Base-by-base conservation (phyloP, 2,797 vertebrate species). In the Sebastiscus albofasciatus region DNA sequence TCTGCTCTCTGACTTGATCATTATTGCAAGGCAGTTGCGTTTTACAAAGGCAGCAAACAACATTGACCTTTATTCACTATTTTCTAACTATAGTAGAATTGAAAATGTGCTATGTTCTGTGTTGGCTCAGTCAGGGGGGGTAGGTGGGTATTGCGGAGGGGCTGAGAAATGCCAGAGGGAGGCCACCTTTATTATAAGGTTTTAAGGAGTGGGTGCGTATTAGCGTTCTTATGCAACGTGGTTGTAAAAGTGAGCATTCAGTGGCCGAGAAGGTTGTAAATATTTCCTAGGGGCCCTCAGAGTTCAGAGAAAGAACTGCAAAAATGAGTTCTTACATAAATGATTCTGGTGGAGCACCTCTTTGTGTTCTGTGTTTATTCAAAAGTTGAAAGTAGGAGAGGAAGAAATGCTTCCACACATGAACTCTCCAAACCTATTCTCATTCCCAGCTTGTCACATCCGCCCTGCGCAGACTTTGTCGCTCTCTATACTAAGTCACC, bases 181-280 rank as follows among this genome's bases (percentile, higher is more conserved):
- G 65, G 60, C 86, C 1, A 42, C 46, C 58, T 89, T 77, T 20
- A 46, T 81, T 82, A 71, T 64, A 26, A 36, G 56, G 14, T 75
- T 89, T 52, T 34, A 20, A 20, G 75, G 66, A 72, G 46, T 34
- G 76, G 16, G 56, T 36, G 65, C n/a, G 3, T 49, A n/a, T 54
- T 68, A 39, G 60, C 2, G 4, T 64, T 66, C 55, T 90, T 88
- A 89, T 84, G 84, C 46, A 87, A 86, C 80, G 8, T 2, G 29
- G 27, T 65, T 69, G 79, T 89, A 75, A 88, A 89, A 84, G 74
- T 76, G 33, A 77, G 68, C 70, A 13, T 78, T 82, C 66, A 74
- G 67, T 75, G 59, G 60, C 36, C 62, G 20, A 66, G 60, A 27
- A 36, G 34, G 3, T 52, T 56, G 76, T 89, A 76, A 90, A 89